Base-by-base conservation (phyloP, 1,140 invertebrate genomes). In the Uloborus diversus region DNA sequence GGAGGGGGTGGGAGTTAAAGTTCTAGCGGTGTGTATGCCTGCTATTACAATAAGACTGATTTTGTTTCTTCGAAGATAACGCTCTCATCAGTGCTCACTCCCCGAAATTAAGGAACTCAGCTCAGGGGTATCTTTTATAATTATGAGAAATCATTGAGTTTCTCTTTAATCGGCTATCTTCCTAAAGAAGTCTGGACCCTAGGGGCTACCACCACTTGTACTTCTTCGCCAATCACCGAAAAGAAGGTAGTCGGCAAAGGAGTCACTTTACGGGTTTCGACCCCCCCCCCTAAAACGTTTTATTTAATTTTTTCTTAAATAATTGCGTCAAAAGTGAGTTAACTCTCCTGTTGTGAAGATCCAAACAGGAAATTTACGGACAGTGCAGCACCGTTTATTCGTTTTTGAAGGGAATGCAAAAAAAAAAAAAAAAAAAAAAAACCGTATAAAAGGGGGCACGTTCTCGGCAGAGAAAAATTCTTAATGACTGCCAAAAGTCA, bases 41-140 rank as follows among this genome's bases (percentile, higher is more conserved):
- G 73, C 76, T 33, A 75, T 37, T 32, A 32, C 28, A 59, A 79
- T 79, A 79, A 79, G 64, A 32, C 37, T 59, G 53, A 53, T 69
- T 79, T 79, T 79, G 76, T 79, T 79, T 65, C 76, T 79, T 28
- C 25, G 64, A 33, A 79, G 76, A 79, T 79, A 79, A 79, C 76
- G 49, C 62, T 56, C 11, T n/a, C n/a, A n/a, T 65, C 27, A 27
- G 27, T 23, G 27, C 53, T 30, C 59, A 13, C 25, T 57, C 53
- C 65, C 76, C 49, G 59, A 79, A 79, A 79, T 79, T 79, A 79
- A 79, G 65, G 76, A 79, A 79, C 49, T 49, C 17, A 32, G 65
- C 76, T 79, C 76, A 79, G 76, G 69, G 76, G 76, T 79, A 79
- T 61, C 76, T 79, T 79, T 79, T 79, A 79, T 79, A 79, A 79